phyloP scores from a whole-genome alignment of 2,888 invertebrate species.

The Dolichopus griseipennis region DNA sequence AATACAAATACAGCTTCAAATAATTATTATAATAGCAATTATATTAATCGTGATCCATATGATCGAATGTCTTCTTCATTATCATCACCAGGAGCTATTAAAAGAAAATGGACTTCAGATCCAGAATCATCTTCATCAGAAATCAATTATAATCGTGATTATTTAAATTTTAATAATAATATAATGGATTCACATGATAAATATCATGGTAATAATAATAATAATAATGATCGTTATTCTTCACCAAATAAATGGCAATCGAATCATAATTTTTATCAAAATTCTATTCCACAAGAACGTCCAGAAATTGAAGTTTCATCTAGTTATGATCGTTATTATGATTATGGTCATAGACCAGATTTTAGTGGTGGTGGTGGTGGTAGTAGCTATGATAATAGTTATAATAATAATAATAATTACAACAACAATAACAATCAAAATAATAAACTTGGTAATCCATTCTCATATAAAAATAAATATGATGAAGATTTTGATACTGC shows the following conservation, averaged over 20 bases:
- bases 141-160: neutral
- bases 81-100: neutral
- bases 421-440: neutral
- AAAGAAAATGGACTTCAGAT: neutral
- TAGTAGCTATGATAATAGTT: conserved; percentile 2
- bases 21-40: conserved; percentile 21
- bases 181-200: neutral
- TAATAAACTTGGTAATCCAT: conserved; percentile 12
- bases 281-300: neutral
- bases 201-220: neutral
- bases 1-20: conserved; percentile 32
- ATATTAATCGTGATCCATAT: neutral
- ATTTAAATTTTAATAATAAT: conserved; percentile 6
- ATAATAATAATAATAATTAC: neutral
- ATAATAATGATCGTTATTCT: neutral
- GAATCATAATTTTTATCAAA: neutral
- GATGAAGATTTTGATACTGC: neutral
- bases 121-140: neutral
- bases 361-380: neutral
- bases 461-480: conserved; percentile 8
- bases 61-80: neutral
- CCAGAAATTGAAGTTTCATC: conserved; percentile 15
- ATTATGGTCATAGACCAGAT: conserved; percentile 19
- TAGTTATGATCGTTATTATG: conserved; percentile 19
- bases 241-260: too few relatives aligned